These are phyloP conservation scores for Hydrotaea cyrtoneurina DNA, from an alignment of 2,888 invertebrate genomes.

Conservation along the genomic window DNA sequence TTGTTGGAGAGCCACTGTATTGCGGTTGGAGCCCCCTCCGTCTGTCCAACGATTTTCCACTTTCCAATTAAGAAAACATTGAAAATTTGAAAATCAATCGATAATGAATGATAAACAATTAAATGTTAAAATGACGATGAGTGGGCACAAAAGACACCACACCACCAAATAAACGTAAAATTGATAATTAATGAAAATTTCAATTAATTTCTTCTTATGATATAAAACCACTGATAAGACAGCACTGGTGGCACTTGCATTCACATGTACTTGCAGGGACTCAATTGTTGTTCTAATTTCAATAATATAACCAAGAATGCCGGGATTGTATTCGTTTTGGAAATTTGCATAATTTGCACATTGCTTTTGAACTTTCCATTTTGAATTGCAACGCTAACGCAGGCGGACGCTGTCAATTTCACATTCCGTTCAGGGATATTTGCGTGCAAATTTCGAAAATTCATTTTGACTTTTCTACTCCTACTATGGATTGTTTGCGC, in stretches of 20 bases:
- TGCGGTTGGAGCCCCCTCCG: background rate
- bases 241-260: background rate
- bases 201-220: slow-evolving; percentile 17
- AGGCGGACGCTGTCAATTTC: slow-evolving; percentile 39
- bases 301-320: too few relatives aligned
- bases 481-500: slow-evolving; percentile 50
- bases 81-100: slow-evolving; percentile 39
- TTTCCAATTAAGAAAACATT: slow-evolving; percentile 59
- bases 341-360: slow-evolving; percentile 39
- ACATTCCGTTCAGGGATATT: slow-evolving; percentile 65
- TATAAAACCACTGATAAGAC: background rate
- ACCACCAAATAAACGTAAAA: slow-evolving; percentile 3
- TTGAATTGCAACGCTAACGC: background rate
- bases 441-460: slow-evolving; percentile 65
- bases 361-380: slow-evolving; percentile 4
- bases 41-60: slow-evolving; percentile 3
- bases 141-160: slow-evolving; percentile 19
- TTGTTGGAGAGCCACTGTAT: slow-evolving; percentile 63
- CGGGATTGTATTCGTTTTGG: background rate
- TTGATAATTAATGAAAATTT: slow-evolving; percentile 16
- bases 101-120: slow-evolving; percentile 48
- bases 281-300: too few relatives aligned
- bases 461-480: slow-evolving; percentile 60
- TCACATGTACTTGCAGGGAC: background rate
- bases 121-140: background rate